Evolutionary conservation across 2,888 invertebrate species (phyloP).

Genomic region (Sphaerophoria taeniata): DNA sequence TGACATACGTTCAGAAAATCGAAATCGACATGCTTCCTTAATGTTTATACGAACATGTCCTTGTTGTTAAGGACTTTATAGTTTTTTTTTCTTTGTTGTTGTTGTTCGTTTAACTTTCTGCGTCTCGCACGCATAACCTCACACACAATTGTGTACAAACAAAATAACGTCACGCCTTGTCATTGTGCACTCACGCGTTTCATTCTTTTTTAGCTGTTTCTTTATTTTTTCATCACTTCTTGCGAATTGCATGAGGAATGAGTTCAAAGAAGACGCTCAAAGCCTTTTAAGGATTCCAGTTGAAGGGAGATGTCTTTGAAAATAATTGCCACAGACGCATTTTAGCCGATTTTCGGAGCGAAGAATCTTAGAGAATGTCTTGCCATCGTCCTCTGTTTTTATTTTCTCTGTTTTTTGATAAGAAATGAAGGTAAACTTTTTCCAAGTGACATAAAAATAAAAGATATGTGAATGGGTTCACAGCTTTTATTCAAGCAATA

Average conservation of each 20-base stretch:
- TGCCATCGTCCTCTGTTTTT: not conserved
- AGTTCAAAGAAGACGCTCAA: slow-evolving; percentile 8
- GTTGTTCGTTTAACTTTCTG: too few relatives aligned
- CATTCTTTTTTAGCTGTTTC: slow-evolving; percentile 32
- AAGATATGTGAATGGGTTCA: slow-evolving; percentile 20
- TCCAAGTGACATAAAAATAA: slow-evolving; percentile 23
- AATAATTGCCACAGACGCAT: slow-evolving; percentile 48
- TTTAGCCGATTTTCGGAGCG: slow-evolving; percentile 7
- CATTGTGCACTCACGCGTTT: slow-evolving; percentile 46
- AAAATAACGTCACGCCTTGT: slow-evolving; percentile 42
- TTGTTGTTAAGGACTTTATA: slow-evolving; percentile 11
- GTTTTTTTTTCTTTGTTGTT: not conserved
- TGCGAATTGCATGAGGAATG: slow-evolving; percentile 21
- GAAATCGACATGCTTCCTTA: slow-evolving; percentile 43
- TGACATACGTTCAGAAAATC: slow-evolving; percentile 39
- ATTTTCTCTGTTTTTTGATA: not conserved
- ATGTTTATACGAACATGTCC: not conserved
- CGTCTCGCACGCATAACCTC: slow-evolving; percentile 1
- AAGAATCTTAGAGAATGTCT: slow-evolving; percentile 1
- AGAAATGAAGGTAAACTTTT: slow-evolving; percentile 9
- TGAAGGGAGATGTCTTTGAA: slow-evolving; percentile 24
- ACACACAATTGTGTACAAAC: slow-evolving; percentile 7
- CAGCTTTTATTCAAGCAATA: slow-evolving; percentile 1
- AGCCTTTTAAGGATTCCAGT: slow-evolving; percentile 20
- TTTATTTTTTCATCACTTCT: slow-evolving; percentile 14